Conservation (phyloP, 2,113 vertebrate genomes). For the Rousettus leschenaultii region DNA sequence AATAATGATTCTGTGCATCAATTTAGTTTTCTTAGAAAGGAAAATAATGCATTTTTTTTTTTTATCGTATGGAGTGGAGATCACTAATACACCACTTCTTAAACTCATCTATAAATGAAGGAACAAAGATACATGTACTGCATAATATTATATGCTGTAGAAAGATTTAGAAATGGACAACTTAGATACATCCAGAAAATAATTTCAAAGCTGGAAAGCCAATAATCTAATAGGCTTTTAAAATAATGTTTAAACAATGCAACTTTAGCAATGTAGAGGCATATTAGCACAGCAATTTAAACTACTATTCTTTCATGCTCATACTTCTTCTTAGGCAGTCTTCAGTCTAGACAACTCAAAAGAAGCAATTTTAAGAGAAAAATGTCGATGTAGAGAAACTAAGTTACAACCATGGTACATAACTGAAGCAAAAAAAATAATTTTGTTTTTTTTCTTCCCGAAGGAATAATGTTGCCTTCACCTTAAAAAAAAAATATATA, state of each 20-base stretch:
- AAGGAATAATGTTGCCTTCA: background rate
- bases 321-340: slow-evolving; percentile 8
- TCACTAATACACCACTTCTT: slow-evolving; percentile 49
- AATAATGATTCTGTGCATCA: slow-evolving; percentile 55
- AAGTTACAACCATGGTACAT: background rate
- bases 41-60: slow-evolving; percentile 59
- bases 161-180: slow-evolving; percentile 57
- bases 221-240: slow-evolving; percentile 47
- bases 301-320: slow-evolving; percentile 38
- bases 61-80: background rate
- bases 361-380: slow-evolving; percentile 28
- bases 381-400: background rate
- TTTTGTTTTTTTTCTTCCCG: background rate
- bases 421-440: slow-evolving; percentile 7
- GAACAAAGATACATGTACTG: slow-evolving; percentile 19
- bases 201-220: slow-evolving; percentile 23
- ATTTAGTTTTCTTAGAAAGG: slow-evolving; percentile 58
- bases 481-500: background rate
- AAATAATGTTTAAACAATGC: slow-evolving; percentile 54
- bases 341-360: background rate
- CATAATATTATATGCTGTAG: slow-evolving; percentile 42
- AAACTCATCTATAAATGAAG: slow-evolving; percentile 40
- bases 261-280: background rate
- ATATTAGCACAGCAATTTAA: background rate
- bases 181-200: background rate